Evolutionary conservation across 1,140 invertebrate genomes (phyloP).

Genomic region (Diprion similis): DNA sequence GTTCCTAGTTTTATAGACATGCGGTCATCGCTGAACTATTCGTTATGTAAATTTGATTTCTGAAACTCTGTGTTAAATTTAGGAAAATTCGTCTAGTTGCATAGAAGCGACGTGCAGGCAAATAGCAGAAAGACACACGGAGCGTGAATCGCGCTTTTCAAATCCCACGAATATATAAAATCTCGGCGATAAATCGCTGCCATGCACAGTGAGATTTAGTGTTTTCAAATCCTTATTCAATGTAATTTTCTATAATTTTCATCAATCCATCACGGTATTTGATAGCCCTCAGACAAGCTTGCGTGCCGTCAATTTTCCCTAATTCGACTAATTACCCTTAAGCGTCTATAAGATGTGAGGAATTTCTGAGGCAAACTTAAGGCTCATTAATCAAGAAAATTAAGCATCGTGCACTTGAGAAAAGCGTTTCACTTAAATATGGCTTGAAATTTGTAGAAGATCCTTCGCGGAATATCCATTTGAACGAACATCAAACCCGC

Average conservation of each 20-base stretch:
- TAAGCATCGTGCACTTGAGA: neutral
- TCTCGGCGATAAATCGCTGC: too few species aligned
- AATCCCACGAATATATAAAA: neutral
- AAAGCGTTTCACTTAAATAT: neutral
- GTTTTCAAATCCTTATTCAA: too few species aligned
- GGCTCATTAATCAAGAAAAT: neutral
- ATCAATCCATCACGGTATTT: too few species aligned
- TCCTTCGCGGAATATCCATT: too few species aligned
- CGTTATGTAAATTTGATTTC: conserved; percentile 3
- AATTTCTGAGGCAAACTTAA: neutral
- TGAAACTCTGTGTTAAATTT: neutral
- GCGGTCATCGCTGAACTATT: neutral
- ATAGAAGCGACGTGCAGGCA: neutral
- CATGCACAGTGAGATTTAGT: too few species aligned
- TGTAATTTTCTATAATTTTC: too few species aligned
- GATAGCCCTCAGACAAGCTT: neutral
- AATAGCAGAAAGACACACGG: neutral
- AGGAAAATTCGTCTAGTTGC: neutral
- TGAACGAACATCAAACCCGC: too few species aligned
- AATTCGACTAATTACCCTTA: neutral
- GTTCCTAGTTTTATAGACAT: neutral
- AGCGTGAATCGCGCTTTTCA: conserved; percentile 3
- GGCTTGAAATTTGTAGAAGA: too few species aligned
- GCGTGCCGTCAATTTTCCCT: neutral
- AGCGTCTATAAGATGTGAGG: neutral